These are phyloP conservation scores for Parauchenoglanis punctatus DNA, from an alignment of 2,797 vertebrate species.

Conservation along the genomic window DNA sequence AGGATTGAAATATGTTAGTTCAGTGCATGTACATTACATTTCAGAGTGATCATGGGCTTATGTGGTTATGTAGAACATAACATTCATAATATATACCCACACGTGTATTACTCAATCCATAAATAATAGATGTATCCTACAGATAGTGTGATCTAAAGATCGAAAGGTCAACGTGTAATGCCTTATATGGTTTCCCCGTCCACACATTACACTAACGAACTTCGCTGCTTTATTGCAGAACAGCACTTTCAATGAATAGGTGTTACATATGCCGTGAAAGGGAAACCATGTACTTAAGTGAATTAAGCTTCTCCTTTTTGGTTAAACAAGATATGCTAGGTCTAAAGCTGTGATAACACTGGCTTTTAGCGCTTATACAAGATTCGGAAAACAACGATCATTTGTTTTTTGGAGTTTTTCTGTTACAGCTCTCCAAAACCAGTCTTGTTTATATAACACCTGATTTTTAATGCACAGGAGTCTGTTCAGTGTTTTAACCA, in stretches of 20 bases:
- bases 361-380: slow-evolving; percentile 40
- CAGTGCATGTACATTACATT: not conserved
- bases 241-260: slow-evolving; percentile 32
- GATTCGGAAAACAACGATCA: not conserved
- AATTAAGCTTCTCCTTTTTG: slow-evolving; percentile 53
- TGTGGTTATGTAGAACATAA: not conserved
- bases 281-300: slow-evolving; percentile 24
- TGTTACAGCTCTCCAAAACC: not conserved
- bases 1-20: not conserved
- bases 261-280: slow-evolving; percentile 18
- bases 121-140: slow-evolving; percentile 15
- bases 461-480: slow-evolving; percentile 3
- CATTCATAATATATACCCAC: slow-evolving; percentile 7
- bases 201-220: slow-evolving; percentile 38
- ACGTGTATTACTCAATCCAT: slow-evolving; percentile 5
- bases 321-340: slow-evolving; percentile 24
- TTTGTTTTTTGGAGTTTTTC: not conserved
- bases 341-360: slow-evolving; percentile 40
- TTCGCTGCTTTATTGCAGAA: slow-evolving; percentile 32
- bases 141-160: slow-evolving; percentile 11
- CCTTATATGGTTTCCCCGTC: slow-evolving; percentile 14
- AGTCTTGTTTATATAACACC: not conserved
- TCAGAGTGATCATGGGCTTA: not conserved
- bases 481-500: slow-evolving; percentile 28
- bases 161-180: slow-evolving; percentile 16